These are phyloP conservation scores for Arctopsyche grandis DNA, from an alignment of 1,140 invertebrate species.

Conservation along the genomic window DNA sequence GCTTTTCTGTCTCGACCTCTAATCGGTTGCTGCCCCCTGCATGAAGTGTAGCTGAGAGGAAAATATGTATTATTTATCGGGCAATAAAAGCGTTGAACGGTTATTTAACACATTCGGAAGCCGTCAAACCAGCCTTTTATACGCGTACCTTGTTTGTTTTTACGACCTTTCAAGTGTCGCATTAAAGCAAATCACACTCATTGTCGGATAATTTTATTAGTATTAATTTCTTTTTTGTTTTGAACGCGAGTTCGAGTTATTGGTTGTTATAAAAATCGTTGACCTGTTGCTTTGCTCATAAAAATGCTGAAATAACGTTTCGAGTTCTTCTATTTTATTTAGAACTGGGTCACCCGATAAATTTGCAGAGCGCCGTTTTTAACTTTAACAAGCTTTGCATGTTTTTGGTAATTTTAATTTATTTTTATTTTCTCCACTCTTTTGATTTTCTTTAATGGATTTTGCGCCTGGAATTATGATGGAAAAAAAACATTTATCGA, in stretches of 20 bases:
- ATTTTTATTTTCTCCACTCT: neutral
- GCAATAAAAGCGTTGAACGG: too few relatives aligned
- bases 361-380: slow-evolving; percentile 20
- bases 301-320: slow-evolving; percentile 1
- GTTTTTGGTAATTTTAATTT: slow-evolving; percentile 26
- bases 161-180: neutral
- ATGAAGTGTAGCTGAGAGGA: neutral
- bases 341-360: slow-evolving; percentile 34
- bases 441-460: neutral
- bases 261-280: neutral
- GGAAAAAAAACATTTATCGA: slow-evolving; percentile 37
- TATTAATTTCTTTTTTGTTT: neutral
- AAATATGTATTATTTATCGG: neutral
- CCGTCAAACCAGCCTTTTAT: neutral
- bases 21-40: slow-evolving; percentile 10
- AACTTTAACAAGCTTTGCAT: slow-evolving; percentile 6
- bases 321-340: slow-evolving; percentile 25
- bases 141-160: neutral
- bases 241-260: neutral
- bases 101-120: too few relatives aligned
- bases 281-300: slow-evolving; percentile 5
- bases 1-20: neutral
- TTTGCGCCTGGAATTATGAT: neutral
- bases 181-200: neutral
- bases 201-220: neutral